phyloP scores from a whole-genome alignment of 2,888 invertebrate species.

The Eubasilissa splendida region DNA sequence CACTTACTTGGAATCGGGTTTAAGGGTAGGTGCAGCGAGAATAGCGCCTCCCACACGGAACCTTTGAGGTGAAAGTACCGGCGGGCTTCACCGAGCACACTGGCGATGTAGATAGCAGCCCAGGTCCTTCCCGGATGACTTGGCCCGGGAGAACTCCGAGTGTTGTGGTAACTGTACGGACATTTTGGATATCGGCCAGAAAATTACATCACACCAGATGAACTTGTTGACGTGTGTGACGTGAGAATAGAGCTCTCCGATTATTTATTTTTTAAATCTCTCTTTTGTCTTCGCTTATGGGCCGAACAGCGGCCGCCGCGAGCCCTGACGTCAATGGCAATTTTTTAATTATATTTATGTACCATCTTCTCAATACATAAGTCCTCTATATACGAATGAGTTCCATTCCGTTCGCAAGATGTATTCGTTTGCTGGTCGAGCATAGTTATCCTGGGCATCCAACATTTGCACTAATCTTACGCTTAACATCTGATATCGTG shows the following conservation, averaged over 20 bases:
- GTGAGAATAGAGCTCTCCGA: not conserved
- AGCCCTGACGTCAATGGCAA: no score
- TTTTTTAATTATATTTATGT: no score
- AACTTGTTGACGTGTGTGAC: slow-evolving; percentile 14
- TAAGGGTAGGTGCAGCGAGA: slow-evolving; percentile 16
- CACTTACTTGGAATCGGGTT: slow-evolving; percentile 28
- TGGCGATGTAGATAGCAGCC: not conserved
- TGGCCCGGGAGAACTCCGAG: slow-evolving; percentile 43
- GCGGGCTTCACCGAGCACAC: not conserved
- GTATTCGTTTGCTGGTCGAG: no score
- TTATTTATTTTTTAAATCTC: no score
- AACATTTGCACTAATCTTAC: no score
- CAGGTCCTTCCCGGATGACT: slow-evolving; percentile 44
- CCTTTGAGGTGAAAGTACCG: slow-evolving; percentile 18
- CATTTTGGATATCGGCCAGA: slow-evolving; percentile 24
- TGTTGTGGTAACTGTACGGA: slow-evolving; percentile 46
- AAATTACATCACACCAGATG: slow-evolving; percentile 9
- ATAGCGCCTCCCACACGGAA: slow-evolving; percentile 27
- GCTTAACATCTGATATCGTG: no score
- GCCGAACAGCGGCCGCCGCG: no score
- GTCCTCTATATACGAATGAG: no score
- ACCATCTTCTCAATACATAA: no score
- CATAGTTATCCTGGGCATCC: no score
- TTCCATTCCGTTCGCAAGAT: no score
- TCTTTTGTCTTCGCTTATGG: no score